Evolutionary conservation across 2,888 invertebrate genomes (phyloP), one percentile per base, ranked within the genome.

Genomic region (Polyommatus icarus): DNA sequence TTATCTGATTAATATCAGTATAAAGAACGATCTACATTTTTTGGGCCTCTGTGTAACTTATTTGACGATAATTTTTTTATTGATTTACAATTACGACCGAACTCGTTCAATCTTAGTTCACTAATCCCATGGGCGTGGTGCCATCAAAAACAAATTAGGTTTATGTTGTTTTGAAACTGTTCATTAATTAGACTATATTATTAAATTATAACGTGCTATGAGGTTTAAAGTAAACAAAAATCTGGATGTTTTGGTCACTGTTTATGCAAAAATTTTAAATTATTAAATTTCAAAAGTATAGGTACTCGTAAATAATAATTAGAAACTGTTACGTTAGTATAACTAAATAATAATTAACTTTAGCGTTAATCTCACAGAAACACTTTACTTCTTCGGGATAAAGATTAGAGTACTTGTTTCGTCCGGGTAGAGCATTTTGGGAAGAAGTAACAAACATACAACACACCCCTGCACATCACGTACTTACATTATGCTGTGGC

Each of bases 61-160:
- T 7, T 57, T 32, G 15, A 12, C 12, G 3, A 59, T 29, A 76
- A 20, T 3, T 24, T 61, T n/a, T 61, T 36, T 67, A 76, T 76
- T 67, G 76, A 76, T 76, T 77, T 54, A 71, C 71, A 71, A 77
- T 76, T 50, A 76, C 40, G 40, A 76, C 5, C 57, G 57, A 36
- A 61, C 67, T 77, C 50, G 50, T 50, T 71, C 50, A 50, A 50
- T 54, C 71, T 50, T 71, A 54, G 50, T 54, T 71, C 71, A 54
- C 71, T 54, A 29, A 77, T 71, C 54, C 50, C 20, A 54, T 71
- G 77, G 77, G 77, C 71, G 77, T 50, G 77, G 77, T 10, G 50
- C 71, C 71, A 77, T 71, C 71, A 77, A 77, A 77, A 71, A 77
- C 54, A 54, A 77, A 77, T 71, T 71, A 77, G 29, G 24, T 73